Base-by-base conservation (phyloP, 2,888 invertebrate species). In the Melanotus villosus region DNA sequence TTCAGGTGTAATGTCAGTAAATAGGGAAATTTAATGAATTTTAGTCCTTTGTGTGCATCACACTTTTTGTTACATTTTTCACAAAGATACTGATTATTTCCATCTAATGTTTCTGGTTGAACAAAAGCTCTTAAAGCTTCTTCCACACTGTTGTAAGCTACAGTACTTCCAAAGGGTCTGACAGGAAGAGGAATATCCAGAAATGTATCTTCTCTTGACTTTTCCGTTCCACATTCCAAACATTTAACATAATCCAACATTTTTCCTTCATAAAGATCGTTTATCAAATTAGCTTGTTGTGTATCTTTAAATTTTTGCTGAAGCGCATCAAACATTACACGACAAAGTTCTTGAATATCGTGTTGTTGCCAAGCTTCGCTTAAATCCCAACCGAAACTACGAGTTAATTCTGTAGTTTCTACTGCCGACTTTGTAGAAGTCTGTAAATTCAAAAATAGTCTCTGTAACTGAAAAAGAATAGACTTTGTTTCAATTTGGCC, bases 291-390 rank as follows among this genome's bases (percentile, higher is more conserved):
- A 2, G 92, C 90, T 82, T 95, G 93, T 75, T 92, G 90, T 0
- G 94, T 94, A 75, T 93, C 91, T 82, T 92, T 92, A 84, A 95
- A 94, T 78, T 92, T 93, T 75, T 91, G 90, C 81, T 95, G 95
- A 47, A 96, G 84, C 0, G 95, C 95, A 82, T 96, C 96, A 82
- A 96, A 95, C 93, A 96, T 95, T 6, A 96, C 93, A 45, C 95
- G 88, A 80, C 94, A 95, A 62, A 96, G 85, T 82, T 96, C 96
- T 82, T 96, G 96, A 57, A 96, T 94, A 81, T 96, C 96, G 80
- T 96, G 96, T 80, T 96, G 96, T 78, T 96, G 94, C 93, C 95
- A 96, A 0, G 94, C 94, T 83, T 95, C 94, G 68, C 92, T 91
- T 38, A 93, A 92, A 80, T 94, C 93, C 96, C 96, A 97, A 21